Base-by-base conservation (phyloP, 2,888 invertebrate species). In the Synergus laeviventris region DNA sequence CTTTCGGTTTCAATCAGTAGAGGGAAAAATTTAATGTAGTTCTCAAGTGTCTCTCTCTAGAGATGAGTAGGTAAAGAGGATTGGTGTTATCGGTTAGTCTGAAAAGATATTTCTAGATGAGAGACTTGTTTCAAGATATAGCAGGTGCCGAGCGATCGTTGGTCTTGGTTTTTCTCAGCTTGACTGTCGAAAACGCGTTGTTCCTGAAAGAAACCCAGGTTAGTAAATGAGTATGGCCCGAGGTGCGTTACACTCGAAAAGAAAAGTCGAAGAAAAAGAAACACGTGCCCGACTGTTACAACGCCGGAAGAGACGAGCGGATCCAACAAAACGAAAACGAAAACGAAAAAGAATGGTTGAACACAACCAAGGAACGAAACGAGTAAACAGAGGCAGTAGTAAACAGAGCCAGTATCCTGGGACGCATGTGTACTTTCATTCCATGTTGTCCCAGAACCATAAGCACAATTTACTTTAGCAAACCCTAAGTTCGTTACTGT, bases 101-200 rank as follows among this genome's bases (percentile, higher is more conserved):
- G 18, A 14, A 49, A 49, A 18, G n/a, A 49, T 11, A 49, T 70
- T 70, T 49, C 70, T 70, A 82, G 75, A 76, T 73, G 70, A 74
- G 77, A 77, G 81, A 80, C 81, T 79, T 79, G 64, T 77, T 85
- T 89, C 87, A 91, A 88, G 89, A 90, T 79, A 91, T 84, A 49
- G 96, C 94, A 84, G 96, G 96, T 86, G 96, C 95, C 84, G 96
- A 95, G 87, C 96, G 94, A 92, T 97, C 96, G 91, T 96, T 96
- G 89, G 96, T 96, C 92, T 96, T 94, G 88, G 96, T 95, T 93
- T 96, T 96, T 91, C 96, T 94, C 91, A 97, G 94, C 93, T 97
- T 97, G 91, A 97, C 96, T 81, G 97, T 97, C 79, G 97, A 96
- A 91, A 97, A 97, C 91, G 96, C 95, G 91, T 96, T 96, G 88